These are phyloP conservation scores for Tauraco hartlaubi DNA, from an alignment of 2,797 vertebrate species.

Conservation along the genomic window DNA sequence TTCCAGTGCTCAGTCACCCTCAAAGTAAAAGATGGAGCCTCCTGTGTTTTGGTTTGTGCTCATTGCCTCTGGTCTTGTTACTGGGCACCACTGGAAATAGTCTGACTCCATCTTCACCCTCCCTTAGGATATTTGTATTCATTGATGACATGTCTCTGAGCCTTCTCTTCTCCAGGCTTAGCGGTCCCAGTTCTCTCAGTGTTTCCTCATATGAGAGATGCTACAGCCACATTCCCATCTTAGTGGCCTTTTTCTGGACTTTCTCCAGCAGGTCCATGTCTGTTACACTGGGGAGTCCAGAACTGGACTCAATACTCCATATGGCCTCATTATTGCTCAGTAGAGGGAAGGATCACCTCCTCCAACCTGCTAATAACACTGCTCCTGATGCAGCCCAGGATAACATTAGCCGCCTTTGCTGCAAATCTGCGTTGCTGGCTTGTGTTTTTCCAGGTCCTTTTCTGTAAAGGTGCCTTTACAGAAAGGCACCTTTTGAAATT, in stretches of 20 bases:
- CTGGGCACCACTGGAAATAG: neutral
- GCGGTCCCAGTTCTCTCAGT: neutral
- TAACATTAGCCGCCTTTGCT: neutral
- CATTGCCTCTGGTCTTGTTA: neutral
- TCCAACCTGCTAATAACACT: accelerated
- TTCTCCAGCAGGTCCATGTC: neutral
- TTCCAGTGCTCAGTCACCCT: neutral
- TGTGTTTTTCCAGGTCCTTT: neutral
- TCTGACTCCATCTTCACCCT: neutral
- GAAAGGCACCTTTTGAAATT: no score
- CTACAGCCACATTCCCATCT: neutral
- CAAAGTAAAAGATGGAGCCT: neutral
- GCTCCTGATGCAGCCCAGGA: neutral
- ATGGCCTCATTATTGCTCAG: neutral
- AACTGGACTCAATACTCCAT: neutral
- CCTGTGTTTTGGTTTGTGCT: neutral
- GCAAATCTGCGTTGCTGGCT: neutral
- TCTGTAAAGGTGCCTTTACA: neutral
- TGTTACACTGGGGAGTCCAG: neutral
- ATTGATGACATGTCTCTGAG: neutral
- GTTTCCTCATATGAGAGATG: neutral
- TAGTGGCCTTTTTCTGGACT: neutral
- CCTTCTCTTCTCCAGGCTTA: neutral
- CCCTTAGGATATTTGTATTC: neutral
- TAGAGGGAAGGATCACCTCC: neutral